phyloP scores from a whole-genome alignment of 2,888 invertebrate genomes.

The Cephus pygmeus region DNA sequence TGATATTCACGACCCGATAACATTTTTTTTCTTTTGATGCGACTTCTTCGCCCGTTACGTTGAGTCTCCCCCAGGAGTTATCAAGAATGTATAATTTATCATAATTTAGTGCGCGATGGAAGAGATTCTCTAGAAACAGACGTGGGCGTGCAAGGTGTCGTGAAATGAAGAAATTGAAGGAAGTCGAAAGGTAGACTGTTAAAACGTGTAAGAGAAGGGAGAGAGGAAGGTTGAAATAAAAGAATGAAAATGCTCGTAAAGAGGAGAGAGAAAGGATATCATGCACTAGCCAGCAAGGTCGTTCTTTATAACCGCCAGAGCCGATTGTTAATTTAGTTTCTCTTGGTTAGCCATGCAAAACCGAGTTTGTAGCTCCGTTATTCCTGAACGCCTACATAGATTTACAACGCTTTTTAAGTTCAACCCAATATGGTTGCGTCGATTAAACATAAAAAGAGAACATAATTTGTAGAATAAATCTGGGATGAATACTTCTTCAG shows the following conservation, averaged over 20 bases:
- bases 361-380: constrained; percentile 7
- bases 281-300: constrained; percentile 16
- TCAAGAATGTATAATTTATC: background rate
- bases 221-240: background rate
- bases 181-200: constrained; percentile 1
- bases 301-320: background rate
- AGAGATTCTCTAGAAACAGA: background rate
- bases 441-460: background rate
- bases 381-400: background rate
- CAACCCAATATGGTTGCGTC: background rate
- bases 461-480: background rate
- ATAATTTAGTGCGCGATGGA: background rate
- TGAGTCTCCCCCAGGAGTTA: background rate
- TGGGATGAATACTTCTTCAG: background rate
- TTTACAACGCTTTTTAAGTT: background rate
- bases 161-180: background rate
- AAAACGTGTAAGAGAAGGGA: constrained; percentile 10
- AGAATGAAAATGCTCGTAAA: constrained; percentile 11
- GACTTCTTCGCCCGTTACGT: background rate
- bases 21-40: background rate
- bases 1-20: background rate
- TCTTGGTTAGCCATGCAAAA: constrained; percentile 54
- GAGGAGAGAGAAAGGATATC: constrained; percentile 16
- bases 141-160: background rate
- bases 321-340: constrained; percentile 25